Conservation (phyloP, 2,888 invertebrate species). For the Polia nebulosa region DNA sequence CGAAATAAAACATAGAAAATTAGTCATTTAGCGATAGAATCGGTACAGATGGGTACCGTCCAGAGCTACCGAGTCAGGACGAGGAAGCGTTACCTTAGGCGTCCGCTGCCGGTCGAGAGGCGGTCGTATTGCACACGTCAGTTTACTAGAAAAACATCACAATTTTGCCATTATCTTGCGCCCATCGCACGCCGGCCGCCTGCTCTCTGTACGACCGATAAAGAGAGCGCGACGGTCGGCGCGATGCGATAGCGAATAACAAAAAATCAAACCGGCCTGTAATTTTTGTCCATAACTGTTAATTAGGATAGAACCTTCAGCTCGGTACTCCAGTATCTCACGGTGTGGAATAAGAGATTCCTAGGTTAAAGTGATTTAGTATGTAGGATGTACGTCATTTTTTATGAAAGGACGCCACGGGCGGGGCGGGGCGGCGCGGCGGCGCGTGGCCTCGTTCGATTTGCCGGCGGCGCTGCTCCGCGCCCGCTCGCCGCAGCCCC, state of each 20-base stretch:
- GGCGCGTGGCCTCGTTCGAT: constrained; percentile 89
- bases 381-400: constrained; percentile 87
- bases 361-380: constrained; percentile 89
- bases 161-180: constrained; percentile 89
- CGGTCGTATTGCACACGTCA: constrained; percentile 67
- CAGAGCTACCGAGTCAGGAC: constrained; percentile 67
- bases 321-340: constrained; percentile 87
- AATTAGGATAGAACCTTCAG: constrained; percentile 85
- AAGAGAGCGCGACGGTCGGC: constrained; percentile 85
- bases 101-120: constrained; percentile 61
- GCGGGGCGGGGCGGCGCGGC: constrained; percentile 74
- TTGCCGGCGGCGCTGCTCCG: constrained; percentile 82
- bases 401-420: constrained; percentile 85
- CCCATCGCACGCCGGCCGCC: constrained; percentile 79
- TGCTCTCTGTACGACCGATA: constrained; percentile 85
- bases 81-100: constrained; percentile 60
- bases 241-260: constrained; percentile 80
- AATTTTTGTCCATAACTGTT: constrained; percentile 88
- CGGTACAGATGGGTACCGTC: constrained; percentile 61
- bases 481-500: constrained; percentile 75
- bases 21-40: constrained; percentile 62
- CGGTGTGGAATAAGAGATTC: constrained; percentile 89
- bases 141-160: constrained; percentile 88
- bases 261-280: constrained; percentile 81
- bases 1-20: constrained; percentile 63